Evolutionary conservation across 2,888 invertebrate species (phyloP).

Genomic region (Brachylomia viminalis): DNA sequence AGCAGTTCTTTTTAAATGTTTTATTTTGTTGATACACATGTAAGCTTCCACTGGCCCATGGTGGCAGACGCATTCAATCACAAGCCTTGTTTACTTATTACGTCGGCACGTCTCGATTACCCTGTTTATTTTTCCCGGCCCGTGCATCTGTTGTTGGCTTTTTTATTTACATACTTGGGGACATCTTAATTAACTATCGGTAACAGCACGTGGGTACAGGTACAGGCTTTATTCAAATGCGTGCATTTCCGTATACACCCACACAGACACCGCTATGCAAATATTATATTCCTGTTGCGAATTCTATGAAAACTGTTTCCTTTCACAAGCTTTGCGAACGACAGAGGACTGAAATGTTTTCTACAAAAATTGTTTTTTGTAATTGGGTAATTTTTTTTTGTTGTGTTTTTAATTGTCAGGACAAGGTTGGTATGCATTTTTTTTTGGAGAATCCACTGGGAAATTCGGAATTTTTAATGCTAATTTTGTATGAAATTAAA

Average conservation of each 20-base stretch:
- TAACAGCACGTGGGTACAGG: neutral
- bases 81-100: constrained; percentile 5
- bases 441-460: no score
- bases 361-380: neutral
- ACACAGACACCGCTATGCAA: neutral
- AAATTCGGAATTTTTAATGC: no score
- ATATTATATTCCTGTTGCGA: neutral
- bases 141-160: neutral
- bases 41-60: neutral
- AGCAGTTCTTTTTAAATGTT: neutral
- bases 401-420: no score
- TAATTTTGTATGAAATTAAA: no score
- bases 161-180: neutral
- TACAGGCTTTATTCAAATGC: neutral
- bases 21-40: neutral
- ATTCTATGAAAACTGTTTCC: constrained; percentile 2
- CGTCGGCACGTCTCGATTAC: neutral
- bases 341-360: neutral
- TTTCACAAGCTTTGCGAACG: constrained; percentile 5
- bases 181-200: constrained; percentile 1
- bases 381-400: no score
- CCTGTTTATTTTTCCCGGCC: neutral
- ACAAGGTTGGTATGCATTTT: no score
- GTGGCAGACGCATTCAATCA: constrained; percentile 6
- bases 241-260: neutral